Percentiles rank a stretch among this genome's conserved stretches.
phyloP scores from a whole-genome alignment of 2,888 invertebrate genomes.

The Minunthozetes semirufus region DNA sequence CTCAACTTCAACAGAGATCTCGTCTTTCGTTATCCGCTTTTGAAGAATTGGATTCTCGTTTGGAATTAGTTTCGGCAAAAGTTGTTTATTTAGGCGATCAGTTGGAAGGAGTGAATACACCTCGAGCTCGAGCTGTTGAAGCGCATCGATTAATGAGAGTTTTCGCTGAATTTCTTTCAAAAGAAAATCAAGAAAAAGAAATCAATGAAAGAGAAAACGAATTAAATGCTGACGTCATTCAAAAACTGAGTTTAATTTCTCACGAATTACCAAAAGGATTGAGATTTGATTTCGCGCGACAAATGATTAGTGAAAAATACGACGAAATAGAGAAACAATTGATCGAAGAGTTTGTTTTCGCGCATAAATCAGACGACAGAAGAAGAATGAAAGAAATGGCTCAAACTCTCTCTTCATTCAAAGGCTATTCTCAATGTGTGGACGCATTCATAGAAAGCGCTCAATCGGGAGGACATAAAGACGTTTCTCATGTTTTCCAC shows the following conservation, averaged over 20 bases:
- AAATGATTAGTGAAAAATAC: conserved; percentile 78
- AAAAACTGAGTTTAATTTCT: conserved; percentile 88
- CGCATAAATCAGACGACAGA: conserved; percentile 76
- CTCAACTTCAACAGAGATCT: conserved; percentile 71
- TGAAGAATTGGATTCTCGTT: conserved; percentile 86
- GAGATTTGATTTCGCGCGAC: conserved; percentile 70
- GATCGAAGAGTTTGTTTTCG: conserved; percentile 84
- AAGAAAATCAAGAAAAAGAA: too few relatives aligned
- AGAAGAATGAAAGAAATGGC: conserved; percentile 88
- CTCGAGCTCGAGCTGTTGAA: conserved; percentile 86
- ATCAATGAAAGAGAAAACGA: too few relatives aligned
- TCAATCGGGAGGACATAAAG: conserved; percentile 77
- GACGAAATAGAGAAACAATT: conserved; percentile 79
- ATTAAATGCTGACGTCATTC: conserved; percentile 95
- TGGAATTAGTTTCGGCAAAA: conserved; percentile 93
- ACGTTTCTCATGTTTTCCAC: conserved; percentile 74
- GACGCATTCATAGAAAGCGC: conserved; percentile 95
- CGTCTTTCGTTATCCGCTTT: conserved; percentile 65
- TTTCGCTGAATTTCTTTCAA: conserved; percentile 85
- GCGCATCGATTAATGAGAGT: conserved; percentile 85
- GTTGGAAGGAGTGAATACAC: conserved; percentile 89
- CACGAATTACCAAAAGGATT: conserved; percentile 85
- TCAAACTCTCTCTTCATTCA: conserved; percentile 83
- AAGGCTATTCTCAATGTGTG: conserved; percentile 90
- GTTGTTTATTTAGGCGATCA: conserved; percentile 98